These are phyloP conservation scores for Dryobota labecula DNA, from an alignment of 2,888 invertebrate species.

Conservation along the genomic window DNA sequence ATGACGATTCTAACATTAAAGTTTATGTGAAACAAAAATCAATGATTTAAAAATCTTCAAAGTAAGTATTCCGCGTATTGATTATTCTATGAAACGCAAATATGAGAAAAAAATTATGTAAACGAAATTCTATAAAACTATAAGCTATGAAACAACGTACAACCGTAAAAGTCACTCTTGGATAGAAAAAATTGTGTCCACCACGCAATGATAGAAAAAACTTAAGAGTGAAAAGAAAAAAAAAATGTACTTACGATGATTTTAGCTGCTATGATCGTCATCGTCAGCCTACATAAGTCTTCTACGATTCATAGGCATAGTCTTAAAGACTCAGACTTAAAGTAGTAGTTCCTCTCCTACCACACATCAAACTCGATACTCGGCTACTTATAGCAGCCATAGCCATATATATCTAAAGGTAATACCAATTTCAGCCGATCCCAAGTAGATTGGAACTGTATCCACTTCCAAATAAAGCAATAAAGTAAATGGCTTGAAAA, in stretches of 20 bases:
- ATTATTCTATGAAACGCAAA: too few species aligned
- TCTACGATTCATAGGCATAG: neutral
- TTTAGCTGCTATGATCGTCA: neutral
- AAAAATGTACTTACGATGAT: neutral
- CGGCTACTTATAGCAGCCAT: neutral
- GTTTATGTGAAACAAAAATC: too few species aligned
- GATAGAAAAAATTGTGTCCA: neutral
- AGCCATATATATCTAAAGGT: neutral
- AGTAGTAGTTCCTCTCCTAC: neutral
- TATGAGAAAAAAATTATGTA: too few species aligned
- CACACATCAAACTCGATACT: too few species aligned
- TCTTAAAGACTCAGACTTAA: too few species aligned
- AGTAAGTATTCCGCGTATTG: too few species aligned
- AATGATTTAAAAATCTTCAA: too few species aligned
- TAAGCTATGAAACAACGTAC: too few species aligned
- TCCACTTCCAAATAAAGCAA: constrained; percentile 25
- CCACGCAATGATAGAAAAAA: neutral
- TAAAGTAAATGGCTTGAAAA: constrained; percentile 17
- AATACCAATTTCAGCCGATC: neutral
- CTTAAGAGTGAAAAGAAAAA: neutral
- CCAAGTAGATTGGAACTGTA: constrained; percentile 10
- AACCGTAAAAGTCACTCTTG: neutral
- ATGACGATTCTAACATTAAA: too few species aligned
- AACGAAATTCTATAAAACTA: too few species aligned
- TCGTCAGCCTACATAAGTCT: neutral